Evolutionary conservation across 2,888 invertebrate genomes (phyloP), one percentile per base, ranked within the genome.

Genomic region (Dendrolimus pini): DNA sequence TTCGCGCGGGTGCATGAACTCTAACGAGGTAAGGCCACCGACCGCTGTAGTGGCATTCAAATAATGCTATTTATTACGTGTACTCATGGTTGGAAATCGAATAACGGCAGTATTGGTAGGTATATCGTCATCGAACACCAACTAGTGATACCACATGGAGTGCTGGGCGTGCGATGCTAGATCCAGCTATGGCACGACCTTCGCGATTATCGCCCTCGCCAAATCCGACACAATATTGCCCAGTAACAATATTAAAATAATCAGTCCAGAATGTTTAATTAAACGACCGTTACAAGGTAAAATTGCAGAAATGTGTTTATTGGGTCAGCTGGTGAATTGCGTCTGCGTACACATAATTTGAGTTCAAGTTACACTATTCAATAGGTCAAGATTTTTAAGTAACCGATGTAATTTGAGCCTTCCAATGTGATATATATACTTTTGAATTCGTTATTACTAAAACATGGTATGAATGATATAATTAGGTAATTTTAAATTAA

Each of bases 11-110:
- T 90, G 86, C 80, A 91, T 87, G 91, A 89, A 89, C 91, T 88
- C 87, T 78, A 91, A 87, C 84, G 91, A 91, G 91, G 91, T 91
- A 88, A 91, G 91, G 91, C 91, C 91, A 88, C 89, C 89, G 89
- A 88, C 89, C 89, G 89, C 71, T 61, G 69, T 69, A 63, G 61
- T 67, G 62, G 61, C 67, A 62, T 65, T 66, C 80, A 78, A 65
- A 77, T 82, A 82, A 65, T 79, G 70, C 64, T 73, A 82, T 75
- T 78, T 89, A 83, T 47, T 47, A 47, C 47, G 47, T 47, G 47
- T 47, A 12, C 47, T 10, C 12, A 47, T 3, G 12, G 47, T 47
- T 47, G 9, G 9, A 47, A 47, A 47, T 47, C 12, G 47, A 47
- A 10, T 47, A 47, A 47, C 9, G 9, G 47, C 47, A 30, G 6